Percentiles rank a stretch among this genome's conserved stretches.
Conservation (phyloP, 1,140 invertebrate species). For the Dendroctonus ponderosae region DNA sequence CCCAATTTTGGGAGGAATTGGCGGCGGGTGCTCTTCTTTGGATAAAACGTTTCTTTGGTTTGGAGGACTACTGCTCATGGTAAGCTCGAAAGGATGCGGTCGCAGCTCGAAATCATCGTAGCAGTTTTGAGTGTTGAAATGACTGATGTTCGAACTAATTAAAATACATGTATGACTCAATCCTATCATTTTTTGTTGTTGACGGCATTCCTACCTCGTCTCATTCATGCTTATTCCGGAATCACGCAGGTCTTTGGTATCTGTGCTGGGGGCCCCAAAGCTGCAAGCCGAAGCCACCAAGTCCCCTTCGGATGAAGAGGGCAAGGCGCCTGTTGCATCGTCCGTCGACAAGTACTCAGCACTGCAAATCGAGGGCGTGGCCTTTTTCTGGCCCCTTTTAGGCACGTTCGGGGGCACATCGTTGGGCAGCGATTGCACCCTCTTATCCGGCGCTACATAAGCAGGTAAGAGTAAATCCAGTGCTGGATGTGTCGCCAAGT, state of each 20-base stretch:
- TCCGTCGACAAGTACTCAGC: constrained; percentile 42
- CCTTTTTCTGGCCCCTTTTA: constrained; percentile 58
- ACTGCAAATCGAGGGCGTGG: constrained; percentile 45
- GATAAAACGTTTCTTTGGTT: constrained; percentile 39
- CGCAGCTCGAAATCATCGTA: constrained; percentile 60
- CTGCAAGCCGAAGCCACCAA: constrained; percentile 48
- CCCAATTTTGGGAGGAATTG: constrained; percentile 57
- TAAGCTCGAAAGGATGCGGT: constrained; percentile 51
- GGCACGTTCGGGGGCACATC: constrained; percentile 60
- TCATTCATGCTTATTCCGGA: constrained; percentile 59
- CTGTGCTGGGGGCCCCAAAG: constrained; percentile 36
- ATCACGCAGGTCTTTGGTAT: constrained; percentile 55
- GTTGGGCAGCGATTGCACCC: constrained; percentile 49
- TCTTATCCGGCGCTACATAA: constrained; percentile 57
- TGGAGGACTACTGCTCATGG: constrained; percentile 50
- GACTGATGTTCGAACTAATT: constrained; percentile 51
- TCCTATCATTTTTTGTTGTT: background rate
- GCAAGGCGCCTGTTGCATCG: constrained; percentile 12
- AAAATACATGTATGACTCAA: constrained; percentile 11
- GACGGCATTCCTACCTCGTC: constrained; percentile 18
- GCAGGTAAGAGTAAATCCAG: background rate
- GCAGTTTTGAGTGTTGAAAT: constrained; percentile 54
- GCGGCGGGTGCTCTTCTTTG: constrained; percentile 54
- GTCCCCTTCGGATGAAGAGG: constrained; percentile 44
- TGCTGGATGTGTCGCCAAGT: background rate